A percentile compares a stretch with the other conserved stretches of the same genome.
These are phyloP conservation scores for Eristalis arbustorum DNA, from an alignment of 2,888 invertebrate genomes.

Conservation along the genomic window DNA sequence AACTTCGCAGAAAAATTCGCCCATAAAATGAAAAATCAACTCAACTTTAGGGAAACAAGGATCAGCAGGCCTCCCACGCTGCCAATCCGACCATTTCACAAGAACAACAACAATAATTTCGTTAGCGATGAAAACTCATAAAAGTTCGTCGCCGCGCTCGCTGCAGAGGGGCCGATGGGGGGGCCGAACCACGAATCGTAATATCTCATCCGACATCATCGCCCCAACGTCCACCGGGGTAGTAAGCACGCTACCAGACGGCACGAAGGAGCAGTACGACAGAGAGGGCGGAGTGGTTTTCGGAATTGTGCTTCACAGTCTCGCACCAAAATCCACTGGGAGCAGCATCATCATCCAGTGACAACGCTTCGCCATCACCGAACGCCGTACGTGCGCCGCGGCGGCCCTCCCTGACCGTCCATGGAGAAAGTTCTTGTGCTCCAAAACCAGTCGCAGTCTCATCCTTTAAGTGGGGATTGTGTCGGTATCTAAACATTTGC, in stretches of 20 bases:
- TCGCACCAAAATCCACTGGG: constrained; percentile 22
- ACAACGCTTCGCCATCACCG: constrained; percentile 1
- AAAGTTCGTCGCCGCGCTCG: constrained; percentile 34
- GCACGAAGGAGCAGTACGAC: not conserved
- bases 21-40: constrained; percentile 53
- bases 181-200: constrained; percentile 3
- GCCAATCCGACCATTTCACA: not conserved
- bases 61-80: not conserved
- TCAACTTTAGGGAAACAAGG: constrained; percentile 25
- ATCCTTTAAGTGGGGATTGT: constrained; percentile 12
- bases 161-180: not conserved
- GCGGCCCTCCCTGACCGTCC: not conserved
- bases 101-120: constrained; percentile 35
- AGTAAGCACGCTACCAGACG: not conserved
- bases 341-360: constrained; percentile 29
- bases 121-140: constrained; percentile 41
- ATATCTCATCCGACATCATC: constrained; percentile 27
- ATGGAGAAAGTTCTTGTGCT: constrained; percentile 25
- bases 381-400: not conserved
- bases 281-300: not conserved
- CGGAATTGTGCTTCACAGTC: not conserved
- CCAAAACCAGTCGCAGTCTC: not conserved
- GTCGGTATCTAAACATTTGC: constrained; percentile 45
- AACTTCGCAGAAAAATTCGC: constrained; percentile 30
- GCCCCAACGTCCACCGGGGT: constrained; percentile 10